A percentile compares a stretch with the other conserved stretches of the same genome.
These are phyloP conservation scores for Neosilurus mollespiculum DNA, from an alignment of 2,797 vertebrate species.

Conservation along the genomic window DNA sequence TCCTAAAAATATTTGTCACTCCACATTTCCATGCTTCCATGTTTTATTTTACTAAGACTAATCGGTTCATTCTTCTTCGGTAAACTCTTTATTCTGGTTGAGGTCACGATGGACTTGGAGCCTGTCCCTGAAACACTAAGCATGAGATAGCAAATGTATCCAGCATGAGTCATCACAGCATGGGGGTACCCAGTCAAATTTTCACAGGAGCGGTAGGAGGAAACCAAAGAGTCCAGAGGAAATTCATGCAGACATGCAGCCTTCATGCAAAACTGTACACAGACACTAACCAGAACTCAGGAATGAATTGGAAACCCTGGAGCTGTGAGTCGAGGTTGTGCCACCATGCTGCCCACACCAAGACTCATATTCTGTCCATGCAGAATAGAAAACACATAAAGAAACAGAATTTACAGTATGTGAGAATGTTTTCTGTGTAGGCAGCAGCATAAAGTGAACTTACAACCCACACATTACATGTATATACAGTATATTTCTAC, in stretches of 20 bases:
- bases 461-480: not conserved
- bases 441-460: not conserved
- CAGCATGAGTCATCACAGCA: not conserved
- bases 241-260: not conserved
- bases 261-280: not conserved
- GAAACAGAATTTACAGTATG: not conserved
- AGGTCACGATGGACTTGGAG: not conserved
- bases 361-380: not conserved
- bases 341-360: not conserved
- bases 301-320: not conserved
- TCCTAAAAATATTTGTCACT: not conserved
- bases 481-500: not conserved
- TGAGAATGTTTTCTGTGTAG: constrained; percentile 4
- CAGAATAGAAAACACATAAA: not conserved
- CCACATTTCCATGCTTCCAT: not conserved
- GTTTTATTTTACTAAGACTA: not conserved
- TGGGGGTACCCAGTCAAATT: too few species aligned
- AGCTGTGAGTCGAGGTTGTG: not conserved
- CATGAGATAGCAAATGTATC: not conserved
- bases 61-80: not conserved
- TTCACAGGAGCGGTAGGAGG: too few species aligned
- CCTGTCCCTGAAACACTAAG: not conserved
- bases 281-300: not conserved
- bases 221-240: not conserved
- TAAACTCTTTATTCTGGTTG: not conserved